phyloP scores from a whole-genome alignment of 2,888 invertebrate genomes.

The Cheiracanthium punctorium region DNA sequence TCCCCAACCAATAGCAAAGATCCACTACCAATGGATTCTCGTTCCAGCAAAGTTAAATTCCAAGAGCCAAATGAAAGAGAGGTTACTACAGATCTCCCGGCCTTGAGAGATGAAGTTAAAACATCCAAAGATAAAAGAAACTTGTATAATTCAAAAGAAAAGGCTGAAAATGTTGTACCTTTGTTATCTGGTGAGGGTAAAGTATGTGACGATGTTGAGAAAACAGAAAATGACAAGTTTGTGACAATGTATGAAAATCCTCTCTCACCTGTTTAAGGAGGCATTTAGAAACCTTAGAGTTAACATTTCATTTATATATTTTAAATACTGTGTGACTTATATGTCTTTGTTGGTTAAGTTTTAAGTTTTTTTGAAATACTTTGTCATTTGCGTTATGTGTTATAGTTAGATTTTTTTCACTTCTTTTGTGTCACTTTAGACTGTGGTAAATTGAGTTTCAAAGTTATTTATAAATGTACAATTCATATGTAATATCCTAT shows the following conservation, averaged over 20 bases:
- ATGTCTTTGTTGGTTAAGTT: not conserved
- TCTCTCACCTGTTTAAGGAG: constrained; percentile 33
- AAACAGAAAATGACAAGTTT: constrained; percentile 16
- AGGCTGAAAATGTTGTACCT: constrained; percentile 37
- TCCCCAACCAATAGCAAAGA: constrained; percentile 12
- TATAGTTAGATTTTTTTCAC: too few relatives aligned
- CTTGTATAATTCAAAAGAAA: constrained; percentile 38
- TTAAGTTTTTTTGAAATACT: too few relatives aligned
- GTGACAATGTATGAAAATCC: constrained; percentile 57
- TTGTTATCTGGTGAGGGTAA: constrained; percentile 19
- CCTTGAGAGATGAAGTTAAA: constrained; percentile 16
- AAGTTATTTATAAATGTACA: too few relatives aligned
- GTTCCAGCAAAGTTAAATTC: constrained; percentile 42
- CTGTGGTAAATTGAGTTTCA: too few relatives aligned
- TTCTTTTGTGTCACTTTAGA: not conserved
- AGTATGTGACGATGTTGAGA: not conserved
- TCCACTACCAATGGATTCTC: not conserved
- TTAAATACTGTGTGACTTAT: not conserved
- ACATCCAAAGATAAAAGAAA: not conserved
- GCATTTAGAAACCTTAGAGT: not conserved
- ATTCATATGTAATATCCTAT: too few relatives aligned
- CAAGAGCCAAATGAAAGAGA: constrained; percentile 25
- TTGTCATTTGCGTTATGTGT: too few relatives aligned
- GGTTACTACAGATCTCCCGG: constrained; percentile 7
- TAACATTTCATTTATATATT: not conserved